phyloP scores from a whole-genome alignment of 37 sponge, comb jelly and placozoan species.

The Spongilla lacustris region DNA sequence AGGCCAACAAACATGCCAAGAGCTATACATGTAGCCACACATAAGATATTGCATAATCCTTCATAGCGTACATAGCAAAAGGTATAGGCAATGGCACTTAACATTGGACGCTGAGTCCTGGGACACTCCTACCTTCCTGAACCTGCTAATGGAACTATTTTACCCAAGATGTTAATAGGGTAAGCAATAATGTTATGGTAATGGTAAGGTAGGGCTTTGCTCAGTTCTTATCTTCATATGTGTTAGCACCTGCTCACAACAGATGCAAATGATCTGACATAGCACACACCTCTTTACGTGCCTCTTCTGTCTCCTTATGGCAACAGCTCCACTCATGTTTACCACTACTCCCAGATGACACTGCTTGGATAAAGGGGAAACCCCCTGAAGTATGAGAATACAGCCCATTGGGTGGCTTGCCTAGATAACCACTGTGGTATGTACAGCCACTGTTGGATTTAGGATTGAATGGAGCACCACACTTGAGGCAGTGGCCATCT shows the following conservation, averaged over 20 bases:
- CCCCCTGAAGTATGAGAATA: neutral
- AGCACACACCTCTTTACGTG: neutral
- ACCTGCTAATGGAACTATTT: too few species aligned
- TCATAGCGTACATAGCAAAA: too few species aligned
- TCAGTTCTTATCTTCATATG: neutral
- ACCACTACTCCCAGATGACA: neutral
- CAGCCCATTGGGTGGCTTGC: neutral
- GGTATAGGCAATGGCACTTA: too few species aligned
- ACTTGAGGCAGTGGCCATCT: slow-evolving; percentile 11
- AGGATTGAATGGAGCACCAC: slow-evolving; percentile 6
- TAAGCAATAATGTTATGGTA: too few species aligned
- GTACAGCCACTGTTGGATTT: neutral
- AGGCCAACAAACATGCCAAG: too few species aligned
- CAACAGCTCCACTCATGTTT: slow-evolving; percentile 22
- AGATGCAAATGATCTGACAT: neutral
- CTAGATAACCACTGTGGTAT: slow-evolving; percentile 25
- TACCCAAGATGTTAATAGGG: too few species aligned
- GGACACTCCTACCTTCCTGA: too few species aligned
- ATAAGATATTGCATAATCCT: too few species aligned
- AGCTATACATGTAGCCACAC: too few species aligned
- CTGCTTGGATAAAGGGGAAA: neutral
- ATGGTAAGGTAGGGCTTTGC: too few species aligned
- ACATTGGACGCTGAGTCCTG: too few species aligned
- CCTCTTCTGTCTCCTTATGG: neutral
- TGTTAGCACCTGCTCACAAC: neutral